These are phyloP conservation scores for Peromyscus attwateri DNA, from an alignment of 2,797 vertebrate genomes.

Conservation along the genomic window DNA sequence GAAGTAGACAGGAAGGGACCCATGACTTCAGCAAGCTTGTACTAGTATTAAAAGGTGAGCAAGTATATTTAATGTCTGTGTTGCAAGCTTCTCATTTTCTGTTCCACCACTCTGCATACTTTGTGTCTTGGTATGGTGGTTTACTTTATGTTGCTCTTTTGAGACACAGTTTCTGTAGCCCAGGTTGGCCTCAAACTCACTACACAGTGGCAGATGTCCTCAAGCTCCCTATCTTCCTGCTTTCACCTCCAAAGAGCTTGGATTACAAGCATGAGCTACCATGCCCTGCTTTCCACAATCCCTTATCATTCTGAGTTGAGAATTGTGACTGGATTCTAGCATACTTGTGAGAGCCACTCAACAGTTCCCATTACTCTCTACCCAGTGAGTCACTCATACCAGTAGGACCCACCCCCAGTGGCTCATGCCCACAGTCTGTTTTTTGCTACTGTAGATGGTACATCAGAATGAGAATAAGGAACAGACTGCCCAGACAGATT, in stretches of 20 bases:
- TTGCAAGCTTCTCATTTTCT: neutral
- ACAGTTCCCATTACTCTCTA: neutral
- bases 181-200: neutral
- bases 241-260: neutral
- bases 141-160: neutral
- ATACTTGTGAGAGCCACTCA: neutral
- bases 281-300: neutral
- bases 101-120: neutral
- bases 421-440: neutral
- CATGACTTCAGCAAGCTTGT: neutral
- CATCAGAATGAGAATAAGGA: slow-evolving; percentile 14
- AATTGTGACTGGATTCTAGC: neutral
- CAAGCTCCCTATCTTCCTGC: neutral
- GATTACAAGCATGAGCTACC: neutral
- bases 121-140: neutral
- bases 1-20: neutral
- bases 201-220: neutral
- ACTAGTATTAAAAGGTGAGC: neutral
- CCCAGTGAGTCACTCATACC: neutral
- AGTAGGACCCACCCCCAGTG: neutral
- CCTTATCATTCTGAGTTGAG: neutral
- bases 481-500: slow-evolving; percentile 48
- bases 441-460: slow-evolving; percentile 37
- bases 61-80: neutral
- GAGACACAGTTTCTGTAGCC: neutral